Base-by-base conservation (phyloP, 2,888 invertebrate genomes). In the Drosophila colorata region DNA sequence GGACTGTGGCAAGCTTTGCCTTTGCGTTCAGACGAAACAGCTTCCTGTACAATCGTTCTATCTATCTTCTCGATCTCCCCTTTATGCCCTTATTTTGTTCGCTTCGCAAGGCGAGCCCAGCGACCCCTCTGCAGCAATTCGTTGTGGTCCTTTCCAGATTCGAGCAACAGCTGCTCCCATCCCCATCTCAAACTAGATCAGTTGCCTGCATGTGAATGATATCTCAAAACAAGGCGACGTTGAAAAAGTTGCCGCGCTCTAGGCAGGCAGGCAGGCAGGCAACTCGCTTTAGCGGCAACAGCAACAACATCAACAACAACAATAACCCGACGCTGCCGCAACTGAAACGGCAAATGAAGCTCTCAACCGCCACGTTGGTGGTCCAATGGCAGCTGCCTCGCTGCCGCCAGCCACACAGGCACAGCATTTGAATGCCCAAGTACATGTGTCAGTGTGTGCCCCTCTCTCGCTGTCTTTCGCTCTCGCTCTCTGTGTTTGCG, bases 331-430 rank as follows among this genome's bases (percentile, higher is more conserved):
- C 51, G 67, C 47, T 48, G 77, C 67, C 76, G 75, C 75, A 76
- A 88, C 71, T 74, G 88, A 88, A 83, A 88, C 83, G 86, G 86
- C 83, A 88, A 83, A 87, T 83, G 82, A 83, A 82, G 85, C 82
- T 85, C 87, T 85, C 88, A 86, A 52, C 69, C 69, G 67, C 86
- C 61, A 73, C 87, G 88, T 83, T 87, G 89, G 89, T 89, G 89
- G 89, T 90, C 89, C 76, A 73, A 66, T 75, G 74, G 79, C 83
- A 88, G 80, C 87, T 82, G 80, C 76, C 67, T 47, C 52, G 64
- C 57, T 55, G 66, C 80, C 74, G 83, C 77, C 77, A 88, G 83
- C 77, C 77, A 88, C 80, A 87, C 81, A 87, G 68, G 73, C 87
- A 84, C 80, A 72, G 49, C 64, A 80, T 76, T 76, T 69, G 68